Evolutionary conservation across 2,797 vertebrate species (phyloP), one percentile per base, ranked within the genome.

Genomic region (Sciurus carolinensis): DNA sequence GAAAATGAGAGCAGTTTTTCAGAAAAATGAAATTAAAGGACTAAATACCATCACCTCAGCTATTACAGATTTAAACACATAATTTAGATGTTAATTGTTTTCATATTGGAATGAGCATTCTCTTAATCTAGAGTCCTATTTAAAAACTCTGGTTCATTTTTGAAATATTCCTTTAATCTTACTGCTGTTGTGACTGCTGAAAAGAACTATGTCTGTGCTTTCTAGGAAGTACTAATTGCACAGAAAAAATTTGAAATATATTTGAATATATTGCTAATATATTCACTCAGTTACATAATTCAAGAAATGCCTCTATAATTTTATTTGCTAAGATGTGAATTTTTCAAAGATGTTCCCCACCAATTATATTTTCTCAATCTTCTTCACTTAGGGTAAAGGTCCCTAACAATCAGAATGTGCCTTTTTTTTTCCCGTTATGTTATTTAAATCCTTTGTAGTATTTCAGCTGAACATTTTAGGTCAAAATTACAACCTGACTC

Each of bases 111-210:
- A 93, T 62, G 47, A 59, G 36, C 20, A 92, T 82, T 72, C 26
- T 95, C 22, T 42, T 91, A 66, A 83, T 10, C 39, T 89, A 64
- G 88, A 87, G 52, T 93, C 64, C 33, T 72, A 13, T 66, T 87
- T 91, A 66, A 66, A 81, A 97, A 87, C 30, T 22, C 33, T 62
- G 17, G 44, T n/a, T 92, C 1, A 44, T 44, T 96, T 95, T 93
- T 91, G 8, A 47, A 94, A 1, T 66, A 30, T 77, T 86, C 90
- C 47, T 73, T 87, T 75, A 52, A 33, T 77, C 59, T 84, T 66
- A 47, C 26, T 72, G 47, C 36, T 54, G 30, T 28, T 94, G 20
- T 79, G 33, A 57, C 17, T 88, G 7, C 66, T 87, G 11, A 69
- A 87, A 71, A 73, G 42, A 94, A 67, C 39, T 14, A n/a, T 62